Evolutionary conservation across 2,113 vertebrate genomes (phyloP).

Genomic region (Lophura nycthemera): DNA sequence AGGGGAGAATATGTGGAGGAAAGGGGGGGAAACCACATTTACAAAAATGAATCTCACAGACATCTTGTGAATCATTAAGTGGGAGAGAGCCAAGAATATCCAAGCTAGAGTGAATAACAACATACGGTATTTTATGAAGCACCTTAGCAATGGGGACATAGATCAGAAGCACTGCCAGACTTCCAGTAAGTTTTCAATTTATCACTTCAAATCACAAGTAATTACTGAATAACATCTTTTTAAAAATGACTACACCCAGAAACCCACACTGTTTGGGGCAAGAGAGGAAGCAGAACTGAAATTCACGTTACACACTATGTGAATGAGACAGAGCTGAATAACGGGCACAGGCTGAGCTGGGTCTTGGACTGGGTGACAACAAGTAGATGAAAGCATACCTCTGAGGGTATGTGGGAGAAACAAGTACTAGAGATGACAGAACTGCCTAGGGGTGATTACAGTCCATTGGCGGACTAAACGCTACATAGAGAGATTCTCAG

Average conservation of each 20-base stretch:
- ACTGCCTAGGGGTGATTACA: not conserved
- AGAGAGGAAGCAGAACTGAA: slow-evolving; percentile 44
- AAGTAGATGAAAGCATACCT: not conserved
- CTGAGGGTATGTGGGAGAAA: not conserved
- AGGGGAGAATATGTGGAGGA: not conserved
- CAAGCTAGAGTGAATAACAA: slow-evolving; percentile 60
- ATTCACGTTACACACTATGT: accelerated
- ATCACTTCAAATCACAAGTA: slow-evolving; percentile 30
- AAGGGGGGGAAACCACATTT: not conserved
- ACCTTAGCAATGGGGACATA: slow-evolving; percentile 50
- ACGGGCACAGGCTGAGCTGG: not conserved
- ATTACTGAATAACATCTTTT: not conserved
- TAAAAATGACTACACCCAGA: not conserved
- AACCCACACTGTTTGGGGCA: not conserved
- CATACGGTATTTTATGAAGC: slow-evolving; percentile 57
- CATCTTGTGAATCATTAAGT: slow-evolving; percentile 70
- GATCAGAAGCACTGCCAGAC: slow-evolving; percentile 31
- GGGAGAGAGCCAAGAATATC: slow-evolving; percentile 64
- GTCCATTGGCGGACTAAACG: not conserved
- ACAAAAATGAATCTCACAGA: slow-evolving; percentile 72
- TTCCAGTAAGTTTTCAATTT: slow-evolving; percentile 60
- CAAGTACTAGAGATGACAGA: not conserved
- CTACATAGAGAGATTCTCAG: not conserved
- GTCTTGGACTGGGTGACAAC: not conserved
- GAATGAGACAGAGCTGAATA: not conserved